Evolutionary conservation across 1,140 invertebrate species (phyloP), one percentile per base, ranked within the genome.

Genomic region (Pseudomyrmex concolor): DNA sequence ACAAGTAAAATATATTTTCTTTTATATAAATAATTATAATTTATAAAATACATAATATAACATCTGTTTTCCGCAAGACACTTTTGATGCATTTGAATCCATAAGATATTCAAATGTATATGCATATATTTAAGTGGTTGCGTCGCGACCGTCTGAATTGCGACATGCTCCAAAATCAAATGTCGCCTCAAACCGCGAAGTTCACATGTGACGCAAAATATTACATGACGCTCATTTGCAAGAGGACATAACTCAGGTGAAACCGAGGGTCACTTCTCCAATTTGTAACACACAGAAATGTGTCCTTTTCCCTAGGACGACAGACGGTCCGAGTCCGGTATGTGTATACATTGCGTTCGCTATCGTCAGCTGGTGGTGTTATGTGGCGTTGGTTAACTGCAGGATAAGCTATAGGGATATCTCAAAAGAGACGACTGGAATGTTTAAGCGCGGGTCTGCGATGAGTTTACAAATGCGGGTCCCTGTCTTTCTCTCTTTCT

Each of bases 381-480:
- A 12, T 13, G 48, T 45, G 17, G 51, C 43, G 71, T 9, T 25
- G 51, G 48, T 50, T 76, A 76, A 64, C 62, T 77, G 43, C 62
- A 5, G 9, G 43, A 77, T 34, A 50, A 17, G 22, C 12, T 50
- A 50, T 43, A 54, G 7, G 51, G 12, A 76, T 83, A 66, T 83
- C 19, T 66, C 62, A 43, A 64, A 55, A 51, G 48, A 17, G 34
- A 83, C 8, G 71, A 74, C 19, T 34, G 60, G 50, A 76, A 83
- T 76, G 81, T 76, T 66, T 77, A 48, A 83, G 66, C 45, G 43
- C 19, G 51, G 17, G 43, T 12, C 62, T 25, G 72, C 62, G 15
- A 66, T 77, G 72, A 50, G 72, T 74, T 83, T 83, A 83, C 72
- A 77, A 64, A 83, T 78, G 48, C 51, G 72, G 45, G 12, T 22